phyloP scores from a whole-genome alignment of 2,113 vertebrate species.

The Ursus arctos region DNA sequence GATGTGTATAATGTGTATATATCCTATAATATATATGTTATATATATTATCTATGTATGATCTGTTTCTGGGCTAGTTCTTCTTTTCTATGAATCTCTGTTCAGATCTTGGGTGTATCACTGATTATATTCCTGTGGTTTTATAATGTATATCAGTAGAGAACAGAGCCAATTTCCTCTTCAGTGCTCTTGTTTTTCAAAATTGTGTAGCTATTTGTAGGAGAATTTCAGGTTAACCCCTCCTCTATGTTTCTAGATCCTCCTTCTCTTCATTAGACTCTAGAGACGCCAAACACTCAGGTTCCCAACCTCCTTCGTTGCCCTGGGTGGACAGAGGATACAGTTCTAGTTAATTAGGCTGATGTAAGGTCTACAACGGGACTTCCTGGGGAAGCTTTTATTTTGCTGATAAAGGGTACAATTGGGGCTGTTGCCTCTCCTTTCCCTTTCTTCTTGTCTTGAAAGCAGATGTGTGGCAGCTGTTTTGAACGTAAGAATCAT shows the following conservation, averaged over 20 bases:
- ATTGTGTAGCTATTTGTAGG: neutral
- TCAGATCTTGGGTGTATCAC: neutral
- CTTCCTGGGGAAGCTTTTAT: neutral
- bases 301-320: neutral
- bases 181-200: constrained; percentile 20
- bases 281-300: neutral
- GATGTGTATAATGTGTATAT: no score
- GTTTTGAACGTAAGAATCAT: neutral
- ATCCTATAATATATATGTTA: no score
- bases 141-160: neutral
- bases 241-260: neutral
- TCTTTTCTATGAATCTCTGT: neutral
- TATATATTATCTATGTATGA: no score
- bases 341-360: neutral
- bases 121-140: neutral
- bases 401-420: neutral
- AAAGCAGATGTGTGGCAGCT: neutral
- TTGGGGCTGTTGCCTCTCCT: neutral
- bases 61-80: neutral
- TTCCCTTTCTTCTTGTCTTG: neutral
- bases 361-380: neutral
- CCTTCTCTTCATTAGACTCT: neutral
- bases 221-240: neutral
- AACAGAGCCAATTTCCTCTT: neutral
- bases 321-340: neutral